These are phyloP conservation scores for Pseudolaguvia tuberculata DNA, from an alignment of 2,113 vertebrate genomes.

Conservation along the genomic window DNA sequence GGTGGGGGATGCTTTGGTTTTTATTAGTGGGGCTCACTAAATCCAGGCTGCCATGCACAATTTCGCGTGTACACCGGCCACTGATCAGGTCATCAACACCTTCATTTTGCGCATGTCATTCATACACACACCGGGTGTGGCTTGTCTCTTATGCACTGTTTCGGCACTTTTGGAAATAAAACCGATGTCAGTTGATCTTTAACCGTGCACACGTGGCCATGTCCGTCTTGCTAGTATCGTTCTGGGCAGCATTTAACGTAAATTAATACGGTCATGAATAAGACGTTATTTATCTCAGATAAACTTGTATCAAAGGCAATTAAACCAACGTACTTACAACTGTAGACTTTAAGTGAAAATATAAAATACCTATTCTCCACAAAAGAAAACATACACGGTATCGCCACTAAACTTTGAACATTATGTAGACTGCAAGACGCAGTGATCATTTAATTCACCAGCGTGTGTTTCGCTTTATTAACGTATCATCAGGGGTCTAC, in stretches of 20 bases:
- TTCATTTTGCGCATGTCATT: not conserved
- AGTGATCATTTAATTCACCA: not conserved
- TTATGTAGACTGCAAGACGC: not conserved
- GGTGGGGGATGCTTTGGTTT: not conserved
- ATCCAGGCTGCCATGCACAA: slow-evolving; percentile 40
- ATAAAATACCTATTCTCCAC: too few species aligned
- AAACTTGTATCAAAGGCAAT: not conserved
- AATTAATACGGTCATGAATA: not conserved
- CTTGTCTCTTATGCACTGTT: too few species aligned
- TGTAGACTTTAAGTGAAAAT: too few species aligned
- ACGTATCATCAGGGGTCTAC: not conserved
- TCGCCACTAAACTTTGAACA: not conserved
- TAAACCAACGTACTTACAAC: not conserved
- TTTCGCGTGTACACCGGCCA: slow-evolving; percentile 26
- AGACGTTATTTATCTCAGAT: not conserved
- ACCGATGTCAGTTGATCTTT: too few species aligned
- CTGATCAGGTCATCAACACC: not conserved
- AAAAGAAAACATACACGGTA: not conserved
- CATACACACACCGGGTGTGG: not conserved
- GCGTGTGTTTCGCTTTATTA: not conserved
- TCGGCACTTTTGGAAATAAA: too few species aligned
- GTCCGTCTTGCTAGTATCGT: not conserved
- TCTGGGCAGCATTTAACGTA: not conserved
- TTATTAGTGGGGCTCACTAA: slow-evolving; percentile 27
- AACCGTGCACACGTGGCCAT: too few species aligned